Evolutionary conservation across 2,888 invertebrate species (phyloP).

Genomic region (Trichopria drosophilae): DNA sequence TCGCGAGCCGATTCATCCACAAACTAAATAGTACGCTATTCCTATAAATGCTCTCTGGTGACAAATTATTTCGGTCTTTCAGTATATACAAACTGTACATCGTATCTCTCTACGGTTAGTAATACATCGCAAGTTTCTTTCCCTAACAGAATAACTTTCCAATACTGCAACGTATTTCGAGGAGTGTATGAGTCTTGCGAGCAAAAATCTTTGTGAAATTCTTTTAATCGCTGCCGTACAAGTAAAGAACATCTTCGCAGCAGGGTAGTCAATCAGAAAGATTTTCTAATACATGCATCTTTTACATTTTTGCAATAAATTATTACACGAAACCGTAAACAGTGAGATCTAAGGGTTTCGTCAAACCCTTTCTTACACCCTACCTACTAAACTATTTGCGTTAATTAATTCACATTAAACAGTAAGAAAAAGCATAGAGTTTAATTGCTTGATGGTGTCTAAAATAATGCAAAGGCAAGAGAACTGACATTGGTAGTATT

Average conservation of each 20-base stretch:
- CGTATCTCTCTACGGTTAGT: slow-evolving; percentile 5
- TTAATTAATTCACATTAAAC: slow-evolving; percentile 7
- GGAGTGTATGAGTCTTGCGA: slow-evolving; percentile 7
- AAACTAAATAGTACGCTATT: slow-evolving; percentile 22
- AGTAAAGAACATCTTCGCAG: no score
- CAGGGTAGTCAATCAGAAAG: no score
- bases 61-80: slow-evolving; percentile 21
- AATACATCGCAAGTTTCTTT: slow-evolving; percentile 10
- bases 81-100: slow-evolving; percentile 29
- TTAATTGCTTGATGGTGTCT: slow-evolving; percentile 1
- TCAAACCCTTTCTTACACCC: neutral
- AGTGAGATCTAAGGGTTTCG: no score
- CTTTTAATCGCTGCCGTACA: no score
- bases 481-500: neutral
- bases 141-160: slow-evolving; percentile 13
- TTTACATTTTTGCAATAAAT: no score
- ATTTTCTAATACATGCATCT: no score
- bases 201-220: slow-evolving; percentile 17
- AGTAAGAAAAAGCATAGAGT: slow-evolving; percentile 4
- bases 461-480: slow-evolving; percentile 7
- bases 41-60: slow-evolving; percentile 25
- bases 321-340: no score
- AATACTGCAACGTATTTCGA: slow-evolving; percentile 17
- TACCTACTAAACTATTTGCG: slow-evolving; percentile 8
- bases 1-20: slow-evolving; percentile 20